A percentile compares a stretch with the other conserved stretches of the same genome.
These are phyloP conservation scores for Piezodorus guildinii DNA, from an alignment of 1,140 invertebrate species.

Conservation along the genomic window DNA sequence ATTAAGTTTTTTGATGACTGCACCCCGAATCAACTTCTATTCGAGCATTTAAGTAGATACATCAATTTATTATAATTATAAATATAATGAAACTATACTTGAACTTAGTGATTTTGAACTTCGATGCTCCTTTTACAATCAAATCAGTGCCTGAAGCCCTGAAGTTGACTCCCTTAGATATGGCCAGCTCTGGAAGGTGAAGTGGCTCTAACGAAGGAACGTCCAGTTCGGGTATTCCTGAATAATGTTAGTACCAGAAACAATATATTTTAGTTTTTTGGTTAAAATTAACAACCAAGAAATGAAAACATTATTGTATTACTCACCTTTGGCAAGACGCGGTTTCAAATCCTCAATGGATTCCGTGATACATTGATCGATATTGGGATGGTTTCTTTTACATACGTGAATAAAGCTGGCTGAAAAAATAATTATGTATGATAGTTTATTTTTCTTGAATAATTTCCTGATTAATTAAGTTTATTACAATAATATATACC, in stretches of 20 bases:
- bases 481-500: too few species aligned
- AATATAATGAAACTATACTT: too few species aligned
- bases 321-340: slow-evolving; percentile 44
- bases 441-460: too few species aligned
- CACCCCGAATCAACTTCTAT: too few species aligned
- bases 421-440: slow-evolving; percentile 38
- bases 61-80: too few species aligned
- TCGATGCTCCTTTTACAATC: slow-evolving; percentile 38
- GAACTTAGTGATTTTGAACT: slow-evolving; percentile 35
- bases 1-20: too few species aligned
- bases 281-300: too few species aligned
- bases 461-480: too few species aligned
- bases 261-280: too few species aligned
- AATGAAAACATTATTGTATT: too few species aligned
- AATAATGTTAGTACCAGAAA: neutral
- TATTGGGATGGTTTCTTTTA: slow-evolving; percentile 45
- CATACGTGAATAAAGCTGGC: slow-evolving; percentile 56
- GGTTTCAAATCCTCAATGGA: slow-evolving; percentile 47
- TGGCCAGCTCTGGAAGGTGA: slow-evolving; percentile 33
- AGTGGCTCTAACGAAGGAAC: slow-evolving; percentile 33
- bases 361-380: slow-evolving; percentile 50
- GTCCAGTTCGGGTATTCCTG: slow-evolving; percentile 30
- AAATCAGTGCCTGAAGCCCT: slow-evolving; percentile 39
- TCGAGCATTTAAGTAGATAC: too few species aligned
- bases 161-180: slow-evolving; percentile 34